Percentiles rank a stretch among this genome's conserved stretches.
Evolutionary conservation across 2,113 vertebrate genomes (phyloP).

Genomic region (Cyprinodon variegatus): DNA sequence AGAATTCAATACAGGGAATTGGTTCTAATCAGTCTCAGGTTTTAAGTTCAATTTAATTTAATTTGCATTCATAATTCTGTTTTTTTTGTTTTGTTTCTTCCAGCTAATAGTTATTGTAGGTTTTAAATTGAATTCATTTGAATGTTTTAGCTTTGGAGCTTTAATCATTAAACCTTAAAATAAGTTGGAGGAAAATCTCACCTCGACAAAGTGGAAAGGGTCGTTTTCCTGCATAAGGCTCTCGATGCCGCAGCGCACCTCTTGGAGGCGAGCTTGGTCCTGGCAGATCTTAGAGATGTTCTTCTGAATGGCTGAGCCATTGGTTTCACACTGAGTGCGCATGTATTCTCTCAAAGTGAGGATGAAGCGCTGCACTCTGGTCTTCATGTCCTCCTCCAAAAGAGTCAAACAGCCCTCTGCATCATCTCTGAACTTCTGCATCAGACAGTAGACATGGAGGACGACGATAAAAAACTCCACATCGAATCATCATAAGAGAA

Average conservation of each 20-base stretch:
- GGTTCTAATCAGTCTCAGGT: not conserved
- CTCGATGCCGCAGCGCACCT: constrained; percentile 62
- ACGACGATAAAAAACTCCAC: not conserved
- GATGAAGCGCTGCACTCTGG: constrained; percentile 58
- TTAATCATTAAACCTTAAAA: too few relatives aligned
- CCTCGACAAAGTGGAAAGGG: constrained; percentile 77
- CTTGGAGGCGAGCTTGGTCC: constrained; percentile 70
- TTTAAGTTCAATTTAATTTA: not conserved
- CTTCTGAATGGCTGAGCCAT: constrained; percentile 58
- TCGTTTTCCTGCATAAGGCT: constrained; percentile 70
- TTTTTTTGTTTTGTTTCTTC: not conserved
- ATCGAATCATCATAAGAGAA: too few relatives aligned
- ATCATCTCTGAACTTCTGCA: constrained; percentile 69
- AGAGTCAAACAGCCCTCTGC: constrained; percentile 52
- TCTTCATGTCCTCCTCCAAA: constrained; percentile 58
- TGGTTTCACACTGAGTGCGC: constrained; percentile 39
- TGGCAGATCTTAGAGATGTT: constrained; percentile 66
- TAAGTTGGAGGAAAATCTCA: constrained; percentile 11
- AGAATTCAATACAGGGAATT: not conserved
- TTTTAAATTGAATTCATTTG: not conserved
- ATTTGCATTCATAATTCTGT: not conserved
- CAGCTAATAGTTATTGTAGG: not conserved
- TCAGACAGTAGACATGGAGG: not conserved
- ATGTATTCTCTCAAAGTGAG: constrained; percentile 40
- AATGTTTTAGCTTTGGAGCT: not conserved